Base-by-base conservation (phyloP, 2,113 vertebrate species). In the Suricata suricatta region DNA sequence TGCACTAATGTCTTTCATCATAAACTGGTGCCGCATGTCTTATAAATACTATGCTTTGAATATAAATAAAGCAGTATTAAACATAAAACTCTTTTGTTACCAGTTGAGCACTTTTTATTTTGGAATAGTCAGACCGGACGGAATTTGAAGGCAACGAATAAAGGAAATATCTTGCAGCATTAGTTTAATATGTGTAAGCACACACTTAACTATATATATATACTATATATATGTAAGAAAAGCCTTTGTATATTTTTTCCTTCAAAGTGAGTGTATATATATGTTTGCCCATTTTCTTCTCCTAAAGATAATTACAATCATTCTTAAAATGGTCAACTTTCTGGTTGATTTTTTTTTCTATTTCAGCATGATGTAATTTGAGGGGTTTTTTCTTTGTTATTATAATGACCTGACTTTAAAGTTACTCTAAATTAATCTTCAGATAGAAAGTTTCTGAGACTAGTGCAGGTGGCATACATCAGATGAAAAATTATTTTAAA, bases 301-400 rank as follows among this genome's bases (percentile, higher is more conserved):
- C 27, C 96, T 38, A 90, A 82, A n/a, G 52, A 96, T 76, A 85
- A n/a, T 96, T 93, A 98, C 7, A 1, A 12, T 94, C 47, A 93
- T 97, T 97, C 52, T 98, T 96, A 93, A 88, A 95, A 94, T 86
- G 89, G 76, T 94, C 95, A 95, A 69, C 64, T 96, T 52, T 88
- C 83, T 97, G 38, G 86, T 97, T 95, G 57, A 76, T 89, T 44
- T 89, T 44, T 86, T 79, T 12, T 52, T 87, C 33, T 27, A 71
- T 97, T 92, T 98, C 95, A 74, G 90, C 81, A 57, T 97, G 66
- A 97, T 97, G 44, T 77, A 98, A 88, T 94, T 88, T 83, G 89
- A 33, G 89, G 89, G 15, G 77, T 98, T 98, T 52, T 41, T 88
- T 84, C 54, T 92, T 97, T 98, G 95, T 85, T 97, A 93, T 96